These are phyloP conservation scores for Darevskia nairensis DNA, from an alignment of 2,797 vertebrate genomes.

Conservation along the genomic window DNA sequence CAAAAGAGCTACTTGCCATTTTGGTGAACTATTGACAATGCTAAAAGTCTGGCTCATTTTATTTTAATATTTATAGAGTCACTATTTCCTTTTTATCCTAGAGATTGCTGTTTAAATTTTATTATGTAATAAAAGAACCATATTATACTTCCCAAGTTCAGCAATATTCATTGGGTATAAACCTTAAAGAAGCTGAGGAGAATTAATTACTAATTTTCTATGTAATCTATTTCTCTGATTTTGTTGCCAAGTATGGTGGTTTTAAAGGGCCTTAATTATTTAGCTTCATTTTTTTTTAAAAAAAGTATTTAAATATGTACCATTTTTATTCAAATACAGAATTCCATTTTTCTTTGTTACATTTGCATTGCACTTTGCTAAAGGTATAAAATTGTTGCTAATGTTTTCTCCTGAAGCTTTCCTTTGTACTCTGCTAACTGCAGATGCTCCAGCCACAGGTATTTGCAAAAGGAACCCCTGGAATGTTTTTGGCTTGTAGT, in stretches of 20 bases:
- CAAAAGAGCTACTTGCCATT: conserved; percentile 2
- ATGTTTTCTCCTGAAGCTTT: not conserved
- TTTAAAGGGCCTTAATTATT: not conserved
- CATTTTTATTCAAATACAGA: not conserved
- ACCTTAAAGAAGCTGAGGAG: not conserved
- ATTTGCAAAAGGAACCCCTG: not conserved
- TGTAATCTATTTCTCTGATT: not conserved
- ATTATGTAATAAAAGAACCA: not conserved
- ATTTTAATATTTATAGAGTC: not conserved
- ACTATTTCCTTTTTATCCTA: conserved; percentile 11
- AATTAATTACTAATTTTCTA: not conserved
- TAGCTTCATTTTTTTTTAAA: not conserved
- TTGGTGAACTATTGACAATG: not conserved
- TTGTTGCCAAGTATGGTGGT: not conserved
- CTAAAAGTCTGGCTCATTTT: not conserved
- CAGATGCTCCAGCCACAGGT: not conserved
- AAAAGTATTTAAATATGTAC: not conserved
- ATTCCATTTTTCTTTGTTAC: not conserved
- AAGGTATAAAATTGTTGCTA: not conserved
- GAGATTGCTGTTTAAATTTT: not conserved
- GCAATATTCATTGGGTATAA: not conserved
- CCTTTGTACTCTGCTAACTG: not conserved
- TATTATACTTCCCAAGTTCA: not conserved
- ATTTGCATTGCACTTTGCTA: not conserved
- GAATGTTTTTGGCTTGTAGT: not conserved